A percentile compares a stretch with the other conserved stretches of the same genome.
phyloP scores from a whole-genome alignment of 2,113 vertebrate genomes.

The Clarias macrocephalus region DNA sequence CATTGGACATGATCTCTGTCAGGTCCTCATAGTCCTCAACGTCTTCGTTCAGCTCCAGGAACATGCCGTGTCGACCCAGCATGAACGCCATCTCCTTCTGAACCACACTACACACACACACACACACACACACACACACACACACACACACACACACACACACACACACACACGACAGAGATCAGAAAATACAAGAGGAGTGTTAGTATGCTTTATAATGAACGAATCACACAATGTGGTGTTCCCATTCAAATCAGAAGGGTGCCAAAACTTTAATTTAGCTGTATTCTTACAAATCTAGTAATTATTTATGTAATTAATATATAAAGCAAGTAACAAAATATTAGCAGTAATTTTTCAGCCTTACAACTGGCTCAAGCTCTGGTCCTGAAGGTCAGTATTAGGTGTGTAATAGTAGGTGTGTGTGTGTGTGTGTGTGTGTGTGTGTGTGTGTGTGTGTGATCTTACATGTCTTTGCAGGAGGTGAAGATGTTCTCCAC shows the following conservation, averaged over 20 bases:
- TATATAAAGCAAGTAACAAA: neutral
- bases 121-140: conserved; percentile 24
- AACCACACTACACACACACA: conserved; percentile 78
- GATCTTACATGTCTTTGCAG: conserved; percentile 94
- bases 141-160: conserved; percentile 32
- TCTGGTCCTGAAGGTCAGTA: neutral
- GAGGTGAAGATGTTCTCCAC: conserved; percentile 98
- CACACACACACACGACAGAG: conserved; percentile 2
- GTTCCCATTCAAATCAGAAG: neutral
- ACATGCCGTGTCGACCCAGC: conserved; percentile 95
- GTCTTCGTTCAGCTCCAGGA: conserved; percentile 94
- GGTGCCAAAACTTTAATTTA: neutral
- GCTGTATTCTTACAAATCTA: no score
- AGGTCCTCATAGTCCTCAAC: conserved; percentile 96
- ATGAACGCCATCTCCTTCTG: conserved; percentile 99
- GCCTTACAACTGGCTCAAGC: neutral
- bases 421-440: neutral
- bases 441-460: neutral
- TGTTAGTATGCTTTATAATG: neutral
- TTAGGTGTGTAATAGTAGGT: neutral
- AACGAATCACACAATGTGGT: neutral
- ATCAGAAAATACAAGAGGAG: neutral
- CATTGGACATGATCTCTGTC: conserved; percentile 99
- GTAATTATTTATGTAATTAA: no score
- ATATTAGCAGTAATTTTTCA: neutral